Base-by-base conservation (phyloP, 1,140 invertebrate genomes). In the Vollenhovia emeryi region DNA sequence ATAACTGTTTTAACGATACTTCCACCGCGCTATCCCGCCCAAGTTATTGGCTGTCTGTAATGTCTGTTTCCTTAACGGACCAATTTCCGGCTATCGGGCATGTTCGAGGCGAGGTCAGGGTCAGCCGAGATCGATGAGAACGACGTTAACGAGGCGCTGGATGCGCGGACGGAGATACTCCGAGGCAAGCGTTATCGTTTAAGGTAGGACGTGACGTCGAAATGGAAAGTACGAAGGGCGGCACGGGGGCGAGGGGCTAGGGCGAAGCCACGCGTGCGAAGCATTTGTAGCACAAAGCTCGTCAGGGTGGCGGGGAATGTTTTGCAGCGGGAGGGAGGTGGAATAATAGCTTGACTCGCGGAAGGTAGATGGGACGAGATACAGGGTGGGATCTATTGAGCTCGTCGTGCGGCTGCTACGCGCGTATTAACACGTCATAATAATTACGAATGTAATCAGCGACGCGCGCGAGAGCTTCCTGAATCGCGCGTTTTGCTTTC, bases 371-470 rank as follows among this genome's bases (percentile, higher is more conserved):
- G 88, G 90, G 80, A 84, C 74, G 91, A 86, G 78, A 90, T 91
- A 90, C 86, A 86, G 69, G 48, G 55, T 48, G 86, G 89, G 86
- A 91, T 91, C 88, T 89, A 92, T 92, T 92, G 86, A 92, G 84
- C 84, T 89, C 88, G 60, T 87, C 87, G 83, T 59, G 76, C 86
- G 86, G 69, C 60, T 66, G 82, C 87, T 82, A 71, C 89, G 85
- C 86, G 84, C 84, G 83, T 90, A 92, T 92, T 91, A 92, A 91
- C 91, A 89, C 86, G 87, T 91, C 86, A 88, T 93, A 92, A 89
- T 92, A 93, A 93, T 92, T 93, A 89, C 85, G 84, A 91, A 91
- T 89, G 87, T 91, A 92, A 93, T 92, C 90, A 89, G 75, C 86
- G 87, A 59, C 82, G 84, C 78, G 82, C 50, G 83, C 82, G 36